phyloP scores from a whole-genome alignment of 2,888 invertebrate species.

The Drosophila rellima region DNA sequence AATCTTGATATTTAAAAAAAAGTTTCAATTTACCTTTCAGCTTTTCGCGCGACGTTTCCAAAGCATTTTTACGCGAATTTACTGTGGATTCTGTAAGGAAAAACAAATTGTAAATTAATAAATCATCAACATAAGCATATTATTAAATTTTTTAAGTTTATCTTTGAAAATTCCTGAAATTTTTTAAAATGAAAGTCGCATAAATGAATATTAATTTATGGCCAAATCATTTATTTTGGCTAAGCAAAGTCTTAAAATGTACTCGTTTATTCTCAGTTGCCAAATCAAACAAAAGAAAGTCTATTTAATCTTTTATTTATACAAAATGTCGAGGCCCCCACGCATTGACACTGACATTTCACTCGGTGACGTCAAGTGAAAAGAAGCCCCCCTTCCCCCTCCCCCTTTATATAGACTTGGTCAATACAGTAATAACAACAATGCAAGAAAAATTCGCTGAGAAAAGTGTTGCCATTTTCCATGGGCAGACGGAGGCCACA shows the following conservation, averaged over 20 bases:
- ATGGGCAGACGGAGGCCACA: constrained; percentile 46
- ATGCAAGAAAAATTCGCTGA: constrained; percentile 11
- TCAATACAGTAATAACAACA: constrained; percentile 28
- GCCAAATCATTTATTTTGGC: constrained; percentile 9
- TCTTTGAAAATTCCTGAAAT: neutral
- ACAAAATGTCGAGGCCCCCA: constrained; percentile 65
- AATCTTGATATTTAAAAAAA: neutral
- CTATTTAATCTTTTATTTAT: constrained; percentile 47
- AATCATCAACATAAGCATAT: neutral
- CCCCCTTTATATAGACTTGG: constrained; percentile 10
- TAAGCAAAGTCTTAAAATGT: constrained; percentile 4
- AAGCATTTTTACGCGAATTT: constrained; percentile 78
- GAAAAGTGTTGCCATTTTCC: constrained; percentile 61
- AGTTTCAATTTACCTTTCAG: constrained; percentile 66
- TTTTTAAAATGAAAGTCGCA: neutral
- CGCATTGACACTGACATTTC: constrained; percentile 80
- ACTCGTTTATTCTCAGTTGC: constrained; percentile 9
- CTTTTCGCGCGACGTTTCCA: constrained; percentile 79
- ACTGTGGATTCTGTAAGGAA: constrained; percentile 77
- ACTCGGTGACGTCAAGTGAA: constrained; percentile 62
- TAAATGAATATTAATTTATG: constrained; percentile 2
- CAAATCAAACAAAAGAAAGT: constrained; percentile 28
- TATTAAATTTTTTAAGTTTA: neutral
- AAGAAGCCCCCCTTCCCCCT: constrained; percentile 24
- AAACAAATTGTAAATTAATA: constrained; percentile 12